Base-by-base conservation (phyloP, 1,140 invertebrate genomes). In the Drosophila lacertosa region DNA sequence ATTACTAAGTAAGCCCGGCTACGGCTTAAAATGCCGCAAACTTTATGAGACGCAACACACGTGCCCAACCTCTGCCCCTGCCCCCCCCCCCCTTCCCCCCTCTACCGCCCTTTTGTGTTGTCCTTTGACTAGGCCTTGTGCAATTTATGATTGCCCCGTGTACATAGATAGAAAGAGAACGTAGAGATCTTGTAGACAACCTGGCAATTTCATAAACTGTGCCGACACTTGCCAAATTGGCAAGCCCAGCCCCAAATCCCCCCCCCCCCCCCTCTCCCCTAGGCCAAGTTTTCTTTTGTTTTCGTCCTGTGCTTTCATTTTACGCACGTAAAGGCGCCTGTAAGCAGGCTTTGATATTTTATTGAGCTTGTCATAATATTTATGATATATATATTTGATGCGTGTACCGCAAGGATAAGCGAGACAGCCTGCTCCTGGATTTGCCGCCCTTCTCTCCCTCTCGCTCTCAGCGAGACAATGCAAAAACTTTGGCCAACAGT, bases 141-240 rank as follows among this genome's bases (percentile, higher is more conserved):
- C 82, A 86, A 86, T 86, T 86, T 86, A 86, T 86, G 82, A 88
- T 86, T 86, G 77, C 64, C 64, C 57, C 44, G 63, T 48, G 40
- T 66, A 44, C 37, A 48, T 24, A 29, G 22, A 29, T 24, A 48
- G 45, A 15, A 10, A 29, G 42, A 26, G 44, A 53, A n/a, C n/a
- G n/a, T n/a, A n/a, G 54, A 55, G 33, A 72, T 68, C 59, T 68
- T 68, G 81, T 58, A 81, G 77, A 88, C 82, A 88, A 88, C 82
- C 82, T 88, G 82, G 82, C 82, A 82, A 88, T 86, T 86, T 86
- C 82, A 86, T 86, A 86, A 86, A 86, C 77, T 77, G 82, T 75
- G 66, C 59, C 63, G 66, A 77, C 82, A 78, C 82, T 86, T 88
- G 82, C 77, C 77, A 86, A 86, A 86, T 86, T 88, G 82, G 63